These are phyloP conservation scores for Cyclophora albipunctata DNA, from an alignment of 2,888 invertebrate species.

Conservation along the genomic window DNA sequence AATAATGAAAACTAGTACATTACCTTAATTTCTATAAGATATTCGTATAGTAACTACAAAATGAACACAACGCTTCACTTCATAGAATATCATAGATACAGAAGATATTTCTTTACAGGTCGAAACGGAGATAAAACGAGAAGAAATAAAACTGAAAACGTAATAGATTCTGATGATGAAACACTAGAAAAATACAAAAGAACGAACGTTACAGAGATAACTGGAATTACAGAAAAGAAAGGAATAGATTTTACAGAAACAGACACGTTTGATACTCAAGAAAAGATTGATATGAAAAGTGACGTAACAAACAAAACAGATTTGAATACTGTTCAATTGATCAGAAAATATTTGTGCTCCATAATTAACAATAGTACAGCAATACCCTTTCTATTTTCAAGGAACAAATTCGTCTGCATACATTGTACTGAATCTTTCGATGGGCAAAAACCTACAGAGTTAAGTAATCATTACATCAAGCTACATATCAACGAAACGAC, in stretches of 20 bases:
- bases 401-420: slow-evolving; percentile 34
- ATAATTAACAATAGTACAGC: slow-evolving; percentile 21
- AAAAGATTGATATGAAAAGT: neutral
- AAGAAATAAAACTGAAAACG: slow-evolving; percentile 19
- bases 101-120: slow-evolving; percentile 14
- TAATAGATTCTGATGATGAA: neutral
- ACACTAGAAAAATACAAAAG: neutral
- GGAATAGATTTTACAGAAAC: no score
- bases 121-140: slow-evolving; percentile 19
- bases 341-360: no score
- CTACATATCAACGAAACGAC: slow-evolving; percentile 2
- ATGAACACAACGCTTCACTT: no score
- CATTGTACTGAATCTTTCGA: slow-evolving; percentile 29
- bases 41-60: no score
- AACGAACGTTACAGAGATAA: no score
- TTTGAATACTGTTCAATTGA: neutral
- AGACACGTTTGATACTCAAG: no score
- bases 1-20: no score
- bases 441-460: slow-evolving; percentile 14
- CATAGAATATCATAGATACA: slow-evolving; percentile 4
- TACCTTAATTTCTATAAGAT: no score
- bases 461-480: slow-evolving; percentile 7
- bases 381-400: slow-evolving; percentile 36
- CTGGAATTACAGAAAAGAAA: no score
- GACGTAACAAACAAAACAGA: neutral